Base-by-base conservation (phyloP, 1,140 invertebrate species). In the Diabrotica virgifera region DNA sequence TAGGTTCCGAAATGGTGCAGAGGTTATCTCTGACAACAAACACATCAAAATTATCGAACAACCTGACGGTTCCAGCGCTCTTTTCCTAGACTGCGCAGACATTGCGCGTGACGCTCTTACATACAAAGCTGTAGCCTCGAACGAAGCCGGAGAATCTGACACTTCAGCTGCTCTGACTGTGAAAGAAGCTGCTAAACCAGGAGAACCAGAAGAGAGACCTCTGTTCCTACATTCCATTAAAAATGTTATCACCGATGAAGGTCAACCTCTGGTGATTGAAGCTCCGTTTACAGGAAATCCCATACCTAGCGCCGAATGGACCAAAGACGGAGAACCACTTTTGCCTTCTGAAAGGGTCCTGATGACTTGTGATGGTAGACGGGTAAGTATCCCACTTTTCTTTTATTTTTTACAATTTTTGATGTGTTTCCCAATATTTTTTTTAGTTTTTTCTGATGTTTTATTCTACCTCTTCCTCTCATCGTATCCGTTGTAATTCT, bases 221-320 rank as follows among this genome's bases (percentile, higher is more conserved):
- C 81, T 84, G 54, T 92, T 96, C 75, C 80, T 91, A 6, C 87
- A 89, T 64, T 83, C 85, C 1, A 78, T 96, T 1, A 83, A 88
- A 46, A 91, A 95, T 77, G 79, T 87, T 0, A 85, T 85, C 6
- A 86, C 87, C 0, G 90, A 94, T 70, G 93, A 96, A 79, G 93
- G 92, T 4, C 83, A 87, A 74, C 83, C 85, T 0, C 72, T 93
- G 5, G 66, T 77, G 0, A 73, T 93, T 0, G 84, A 85, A 60
- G 89, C 86, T 14, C 85, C 89, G 2, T 90, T 92, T 74, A 81
- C 85, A 13, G 93, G 92, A n/a, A 94, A 94, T 82, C 94, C 95
- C 0, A 84, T 94, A 65, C 94, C 94, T 0, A 87, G 92, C 53
- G 87, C 94, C 8, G 82, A 81, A 63, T 96, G 94, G 94, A 88